These are phyloP conservation scores for Thamnophis elegans DNA, from an alignment of 2,797 vertebrate species.

Conservation along the genomic window DNA sequence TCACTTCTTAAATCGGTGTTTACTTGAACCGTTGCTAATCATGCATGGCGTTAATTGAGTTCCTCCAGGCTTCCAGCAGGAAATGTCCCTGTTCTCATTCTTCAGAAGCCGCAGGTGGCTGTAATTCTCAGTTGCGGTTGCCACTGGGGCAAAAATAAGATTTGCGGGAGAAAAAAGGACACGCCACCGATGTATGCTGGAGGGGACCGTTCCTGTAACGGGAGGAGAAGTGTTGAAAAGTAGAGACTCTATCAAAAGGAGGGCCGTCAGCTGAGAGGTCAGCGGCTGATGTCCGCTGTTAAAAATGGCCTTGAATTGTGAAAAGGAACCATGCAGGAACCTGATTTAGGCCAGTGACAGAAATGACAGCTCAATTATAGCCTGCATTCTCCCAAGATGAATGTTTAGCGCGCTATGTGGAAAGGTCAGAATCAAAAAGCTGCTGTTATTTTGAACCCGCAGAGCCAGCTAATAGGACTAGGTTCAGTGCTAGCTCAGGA, in stretches of 20 bases:
- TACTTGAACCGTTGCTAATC: constrained; percentile 8
- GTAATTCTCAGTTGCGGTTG: constrained; percentile 18
- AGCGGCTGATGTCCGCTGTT: background rate
- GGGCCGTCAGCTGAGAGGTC: background rate
- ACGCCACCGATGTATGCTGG: background rate
- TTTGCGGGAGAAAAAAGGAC: background rate
- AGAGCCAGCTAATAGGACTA: background rate
- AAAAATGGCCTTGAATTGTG: background rate
- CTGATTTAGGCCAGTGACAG: background rate
- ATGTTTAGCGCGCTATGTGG: background rate
- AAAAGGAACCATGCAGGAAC: background rate
- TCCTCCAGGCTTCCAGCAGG: background rate
- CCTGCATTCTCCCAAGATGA: background rate
- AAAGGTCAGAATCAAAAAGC: background rate
- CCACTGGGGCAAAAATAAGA: background rate
- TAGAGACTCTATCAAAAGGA: background rate
- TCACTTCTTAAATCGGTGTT: constrained; percentile 23
- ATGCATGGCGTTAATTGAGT: constrained; percentile 24
- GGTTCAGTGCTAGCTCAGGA: background rate
- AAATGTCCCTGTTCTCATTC: constrained; percentile 2
- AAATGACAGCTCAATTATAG: background rate
- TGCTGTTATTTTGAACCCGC: background rate
- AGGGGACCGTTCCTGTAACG: background rate
- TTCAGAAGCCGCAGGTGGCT: constrained; percentile 18
- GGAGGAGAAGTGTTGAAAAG: constrained; percentile 18